phyloP scores from a whole-genome alignment of 92 coral and sea anemone genomes.

The Porites lobata region DNA sequence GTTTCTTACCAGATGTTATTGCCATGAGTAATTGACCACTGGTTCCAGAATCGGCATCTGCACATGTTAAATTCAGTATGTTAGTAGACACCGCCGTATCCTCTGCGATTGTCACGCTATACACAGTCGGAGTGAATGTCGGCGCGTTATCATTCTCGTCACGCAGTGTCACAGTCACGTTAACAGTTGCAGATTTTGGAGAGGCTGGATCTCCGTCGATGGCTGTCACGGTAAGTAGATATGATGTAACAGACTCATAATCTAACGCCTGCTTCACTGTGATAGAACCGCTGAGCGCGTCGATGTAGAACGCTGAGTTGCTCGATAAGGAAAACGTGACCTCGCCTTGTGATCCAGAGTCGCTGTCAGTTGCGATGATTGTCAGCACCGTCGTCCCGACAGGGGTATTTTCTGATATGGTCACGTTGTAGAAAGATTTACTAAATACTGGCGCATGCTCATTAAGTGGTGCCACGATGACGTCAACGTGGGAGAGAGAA shows the following conservation, averaged over 20 bases:
- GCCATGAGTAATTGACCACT: constrained; percentile 74
- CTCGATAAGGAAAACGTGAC: constrained; percentile 57
- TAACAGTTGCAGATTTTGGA: constrained; percentile 65
- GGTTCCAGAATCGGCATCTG: constrained; percentile 82
- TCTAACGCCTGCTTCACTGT: constrained; percentile 67
- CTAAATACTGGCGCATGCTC: constrained; percentile 75
- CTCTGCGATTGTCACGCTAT: constrained; percentile 76
- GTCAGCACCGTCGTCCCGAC: constrained; percentile 62
- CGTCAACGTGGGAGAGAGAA: constrained; percentile 65
- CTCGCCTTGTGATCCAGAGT: constrained; percentile 68
- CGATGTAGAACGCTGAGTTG: constrained; percentile 75
- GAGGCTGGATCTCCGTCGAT: constrained; percentile 69
- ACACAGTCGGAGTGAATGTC: constrained; percentile 66
- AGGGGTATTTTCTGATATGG: constrained; percentile 57
- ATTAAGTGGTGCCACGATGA: constrained; percentile 64
- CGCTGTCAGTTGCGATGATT: constrained; percentile 66
- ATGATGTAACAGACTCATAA: constrained; percentile 68
- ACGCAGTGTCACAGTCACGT: constrained; percentile 56
- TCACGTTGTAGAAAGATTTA: constrained; percentile 61
- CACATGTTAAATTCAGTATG: constrained; percentile 69
- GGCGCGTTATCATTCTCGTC: constrained; percentile 87
- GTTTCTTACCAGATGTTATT: constrained; percentile 63
- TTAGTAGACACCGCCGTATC: constrained; percentile 68
- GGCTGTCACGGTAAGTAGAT: constrained; percentile 68
- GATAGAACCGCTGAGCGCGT: constrained; percentile 70